Evolutionary conservation across 2,113 vertebrate genomes (phyloP).

Genomic region (Callaeas wilsoni): DNA sequence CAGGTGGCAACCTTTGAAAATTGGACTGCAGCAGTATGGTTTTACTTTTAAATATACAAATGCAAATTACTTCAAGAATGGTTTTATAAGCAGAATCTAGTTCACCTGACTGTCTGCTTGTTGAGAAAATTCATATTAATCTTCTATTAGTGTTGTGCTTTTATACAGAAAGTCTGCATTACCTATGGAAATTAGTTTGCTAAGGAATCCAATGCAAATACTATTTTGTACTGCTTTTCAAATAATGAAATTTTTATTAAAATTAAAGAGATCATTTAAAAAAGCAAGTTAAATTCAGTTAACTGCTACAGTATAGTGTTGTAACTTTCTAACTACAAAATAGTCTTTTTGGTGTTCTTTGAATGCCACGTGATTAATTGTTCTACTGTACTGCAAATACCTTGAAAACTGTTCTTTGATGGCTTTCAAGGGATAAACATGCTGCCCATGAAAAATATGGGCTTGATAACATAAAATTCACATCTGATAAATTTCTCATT

Average conservation of each 20-base stretch:
- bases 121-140: background rate
- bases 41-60: background rate
- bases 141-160: background rate
- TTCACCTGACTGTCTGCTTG: background rate
- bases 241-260: background rate
- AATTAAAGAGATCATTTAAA: background rate
- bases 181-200: background rate
- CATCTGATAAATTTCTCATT: background rate
- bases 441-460: background rate
- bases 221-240: background rate
- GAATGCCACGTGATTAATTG: background rate
- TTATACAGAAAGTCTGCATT: background rate
- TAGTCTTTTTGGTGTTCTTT: background rate
- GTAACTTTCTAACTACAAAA: background rate
- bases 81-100: background rate
- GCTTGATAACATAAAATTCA: background rate
- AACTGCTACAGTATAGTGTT: background rate
- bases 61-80: background rate
- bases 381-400: background rate
- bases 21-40: constrained; percentile 2
- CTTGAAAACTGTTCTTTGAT: background rate
- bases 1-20: constrained; percentile 81
- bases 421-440: background rate
- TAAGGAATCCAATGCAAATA: background rate
- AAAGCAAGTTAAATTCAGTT: background rate